phyloP scores from a whole-genome alignment of 2,888 invertebrate genomes.

The Pasiphila rectangulata region DNA sequence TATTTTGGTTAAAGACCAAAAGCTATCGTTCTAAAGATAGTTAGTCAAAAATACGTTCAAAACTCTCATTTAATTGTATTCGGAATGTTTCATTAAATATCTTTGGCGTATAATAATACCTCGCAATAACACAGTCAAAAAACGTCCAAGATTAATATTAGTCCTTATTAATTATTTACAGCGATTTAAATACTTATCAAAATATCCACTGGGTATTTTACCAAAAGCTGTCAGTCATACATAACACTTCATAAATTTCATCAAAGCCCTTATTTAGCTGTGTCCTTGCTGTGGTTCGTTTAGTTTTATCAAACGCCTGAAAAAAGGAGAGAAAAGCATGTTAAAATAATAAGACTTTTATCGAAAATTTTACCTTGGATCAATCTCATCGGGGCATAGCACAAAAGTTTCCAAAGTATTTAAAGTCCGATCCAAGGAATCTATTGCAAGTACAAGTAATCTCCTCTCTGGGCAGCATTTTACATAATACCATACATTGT shows the following conservation, averaged over 20 bases:
- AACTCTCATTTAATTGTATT: slow-evolving; percentile 1
- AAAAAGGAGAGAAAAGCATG: background rate
- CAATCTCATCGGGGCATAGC: no score
- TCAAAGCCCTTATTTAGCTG: background rate
- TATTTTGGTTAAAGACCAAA: no score
- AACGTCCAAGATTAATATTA: background rate
- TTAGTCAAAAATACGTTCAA: background rate
- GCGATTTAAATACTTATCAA: background rate
- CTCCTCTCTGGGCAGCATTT: no score
- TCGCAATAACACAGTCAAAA: slow-evolving; percentile 1
- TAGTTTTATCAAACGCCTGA: background rate
- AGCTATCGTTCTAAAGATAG: no score
- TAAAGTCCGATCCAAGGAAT: no score
- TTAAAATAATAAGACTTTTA: background rate
- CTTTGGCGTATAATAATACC: slow-evolving; percentile 11
- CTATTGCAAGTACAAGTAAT: no score
- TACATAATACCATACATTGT: no score
- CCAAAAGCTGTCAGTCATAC: background rate
- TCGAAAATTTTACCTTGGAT: no score
- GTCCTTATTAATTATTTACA: background rate
- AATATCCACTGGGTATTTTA: background rate
- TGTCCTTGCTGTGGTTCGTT: background rate
- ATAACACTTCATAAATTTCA: background rate
- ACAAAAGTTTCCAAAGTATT: no score
- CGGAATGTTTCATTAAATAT: slow-evolving; percentile 17